phyloP scores from a whole-genome alignment of 1,140 invertebrate genomes.

The Aphelinus atriplicis region DNA sequence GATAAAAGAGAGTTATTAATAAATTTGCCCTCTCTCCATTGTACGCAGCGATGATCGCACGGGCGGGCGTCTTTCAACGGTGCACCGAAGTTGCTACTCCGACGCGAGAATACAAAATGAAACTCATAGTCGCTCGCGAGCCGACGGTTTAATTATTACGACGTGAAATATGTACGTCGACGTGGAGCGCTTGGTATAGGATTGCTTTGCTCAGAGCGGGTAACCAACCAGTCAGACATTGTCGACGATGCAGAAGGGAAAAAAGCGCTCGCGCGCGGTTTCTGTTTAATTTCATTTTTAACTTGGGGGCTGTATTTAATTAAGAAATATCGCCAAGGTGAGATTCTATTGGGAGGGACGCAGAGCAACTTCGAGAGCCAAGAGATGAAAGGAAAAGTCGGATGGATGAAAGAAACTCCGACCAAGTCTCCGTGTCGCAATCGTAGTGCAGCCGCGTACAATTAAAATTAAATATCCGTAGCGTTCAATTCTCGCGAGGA shows the following conservation, averaged over 20 bases:
- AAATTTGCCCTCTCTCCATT: constrained; percentile 24
- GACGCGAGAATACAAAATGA: constrained; percentile 48
- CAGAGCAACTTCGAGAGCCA: constrained; percentile 12
- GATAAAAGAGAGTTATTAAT: constrained; percentile 18
- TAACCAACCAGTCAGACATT: constrained; percentile 56
- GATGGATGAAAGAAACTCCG: constrained; percentile 1
- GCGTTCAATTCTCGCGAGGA: constrained; percentile 22
- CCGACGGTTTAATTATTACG: constrained; percentile 61
- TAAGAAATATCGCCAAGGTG: constrained; percentile 59
- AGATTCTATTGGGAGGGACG: constrained; percentile 8
- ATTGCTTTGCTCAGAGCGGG: constrained; percentile 49
- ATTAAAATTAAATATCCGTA: constrained; percentile 37
- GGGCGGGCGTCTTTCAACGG: constrained; percentile 30
- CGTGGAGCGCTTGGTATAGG: constrained; percentile 45
- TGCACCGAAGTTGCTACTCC: constrained; percentile 38
- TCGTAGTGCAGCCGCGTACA: constrained; percentile 12
- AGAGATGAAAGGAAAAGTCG: constrained; percentile 1
- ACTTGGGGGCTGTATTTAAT: constrained; percentile 60
- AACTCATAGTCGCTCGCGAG: constrained; percentile 56
- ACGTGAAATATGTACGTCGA: constrained; percentile 59
- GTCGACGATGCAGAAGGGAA: constrained; percentile 48
- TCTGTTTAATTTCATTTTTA: constrained; percentile 64
- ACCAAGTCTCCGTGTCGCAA: background rate
- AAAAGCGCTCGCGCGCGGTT: constrained; percentile 42
- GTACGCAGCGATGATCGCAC: constrained; percentile 40